These are phyloP conservation scores for Diarsia dahlii DNA, from an alignment of 2,888 invertebrate species.

Conservation along the genomic window DNA sequence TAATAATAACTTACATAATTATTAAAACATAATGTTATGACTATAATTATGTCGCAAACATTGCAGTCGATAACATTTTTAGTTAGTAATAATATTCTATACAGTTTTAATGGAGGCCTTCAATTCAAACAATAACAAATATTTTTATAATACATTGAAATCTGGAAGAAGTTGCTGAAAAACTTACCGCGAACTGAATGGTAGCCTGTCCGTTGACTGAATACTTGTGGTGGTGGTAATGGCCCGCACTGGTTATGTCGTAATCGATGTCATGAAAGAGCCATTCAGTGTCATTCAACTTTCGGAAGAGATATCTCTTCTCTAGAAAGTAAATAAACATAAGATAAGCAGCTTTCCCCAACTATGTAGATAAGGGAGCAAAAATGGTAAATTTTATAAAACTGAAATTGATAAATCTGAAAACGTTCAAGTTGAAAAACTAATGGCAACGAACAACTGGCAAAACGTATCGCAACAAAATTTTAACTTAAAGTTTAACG, in stretches of 20 bases:
- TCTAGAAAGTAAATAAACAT: constrained; percentile 56
- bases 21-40: background rate
- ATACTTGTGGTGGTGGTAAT: constrained; percentile 76
- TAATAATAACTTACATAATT: no score
- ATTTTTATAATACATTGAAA: background rate
- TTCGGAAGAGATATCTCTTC: constrained; percentile 75
- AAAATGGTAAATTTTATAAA: background rate
- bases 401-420: no score
- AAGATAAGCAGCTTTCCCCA: background rate
- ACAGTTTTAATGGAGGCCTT: background rate
- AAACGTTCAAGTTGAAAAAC: no score
- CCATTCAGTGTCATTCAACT: constrained; percentile 75
- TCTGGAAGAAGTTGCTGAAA: background rate
- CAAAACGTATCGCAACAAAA: no score
- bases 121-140: no score
- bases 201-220: constrained; percentile 78
- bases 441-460: no score
- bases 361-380: background rate
- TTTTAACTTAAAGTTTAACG: no score
- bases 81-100: background rate
- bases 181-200: constrained; percentile 72
- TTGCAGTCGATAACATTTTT: background rate
- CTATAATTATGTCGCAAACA: background rate
- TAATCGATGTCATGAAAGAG: constrained; percentile 78
- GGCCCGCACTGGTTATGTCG: constrained; percentile 80